These are phyloP conservation scores for Orthonychiurus folsomi DNA, from an alignment of 2,888 invertebrate species.

Conservation along the genomic window DNA sequence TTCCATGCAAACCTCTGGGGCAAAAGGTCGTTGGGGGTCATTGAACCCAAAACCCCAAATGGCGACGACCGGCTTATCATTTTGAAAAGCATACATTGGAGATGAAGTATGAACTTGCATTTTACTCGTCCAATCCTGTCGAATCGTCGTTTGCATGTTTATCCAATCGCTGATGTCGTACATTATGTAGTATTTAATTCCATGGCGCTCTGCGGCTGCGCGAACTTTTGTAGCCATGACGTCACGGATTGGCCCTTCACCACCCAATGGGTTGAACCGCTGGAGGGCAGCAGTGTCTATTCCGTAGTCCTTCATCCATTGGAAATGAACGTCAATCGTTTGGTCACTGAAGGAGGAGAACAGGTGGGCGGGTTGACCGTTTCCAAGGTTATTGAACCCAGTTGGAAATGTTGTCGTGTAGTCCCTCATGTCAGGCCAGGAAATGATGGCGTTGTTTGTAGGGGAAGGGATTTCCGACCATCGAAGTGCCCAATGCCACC, in stretches of 20 bases:
- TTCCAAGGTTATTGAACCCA: not conserved
- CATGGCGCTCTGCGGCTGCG: slow-evolving; percentile 3
- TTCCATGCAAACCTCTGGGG: not conserved
- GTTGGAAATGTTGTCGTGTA: slow-evolving; percentile 4
- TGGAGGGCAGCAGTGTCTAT: slow-evolving; percentile 12
- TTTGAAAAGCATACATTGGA: slow-evolving; percentile 10
- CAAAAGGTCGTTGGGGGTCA: not conserved
- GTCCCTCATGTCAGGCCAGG: slow-evolving; percentile 8
- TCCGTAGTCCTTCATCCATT: slow-evolving; percentile 11
- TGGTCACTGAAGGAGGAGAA: slow-evolving; percentile 10
- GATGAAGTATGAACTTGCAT: slow-evolving; percentile 8
- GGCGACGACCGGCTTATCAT: slow-evolving; percentile 9
- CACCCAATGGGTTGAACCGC: slow-evolving; percentile 10
- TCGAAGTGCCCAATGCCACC: slow-evolving; percentile 6
- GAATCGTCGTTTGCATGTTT: not conserved
- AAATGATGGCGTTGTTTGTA: not conserved
- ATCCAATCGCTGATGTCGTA: slow-evolving; percentile 11
- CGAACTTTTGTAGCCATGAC: slow-evolving; percentile 9
- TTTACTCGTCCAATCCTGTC: slow-evolving; percentile 9
- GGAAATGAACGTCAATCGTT: slow-evolving; percentile 8
- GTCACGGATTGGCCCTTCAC: slow-evolving; percentile 10
- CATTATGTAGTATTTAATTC: slow-evolving; percentile 12
- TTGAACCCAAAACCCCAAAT: slow-evolving; percentile 15
- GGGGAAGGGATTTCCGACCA: slow-evolving; percentile 1
- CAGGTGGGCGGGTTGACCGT: not conserved